Base-by-base conservation (phyloP, 2,888 invertebrate genomes). In the Ochlodes sylvanus region DNA sequence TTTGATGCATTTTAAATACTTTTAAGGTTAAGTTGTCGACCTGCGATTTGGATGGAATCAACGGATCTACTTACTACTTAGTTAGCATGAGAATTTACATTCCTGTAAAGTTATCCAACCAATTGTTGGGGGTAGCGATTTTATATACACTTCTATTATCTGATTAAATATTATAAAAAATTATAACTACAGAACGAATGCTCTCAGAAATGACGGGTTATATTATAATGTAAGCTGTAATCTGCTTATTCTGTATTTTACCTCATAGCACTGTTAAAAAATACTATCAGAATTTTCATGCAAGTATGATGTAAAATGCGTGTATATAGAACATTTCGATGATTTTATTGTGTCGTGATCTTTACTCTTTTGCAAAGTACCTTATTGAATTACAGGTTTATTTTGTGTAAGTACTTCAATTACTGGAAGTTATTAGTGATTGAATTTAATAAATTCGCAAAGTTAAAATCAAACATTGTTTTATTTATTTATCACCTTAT, bases 401-500 rank as follows among this genome's bases (percentile, higher is more conserved):
- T 87, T 87, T 87, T 87, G 77, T 85, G 76, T 87, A 87, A 86
- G 83, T 89, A 90, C 87, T 91, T 90, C 90, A 86, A 89, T 87
- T 88, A 87, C 88, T 89, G 86, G 89, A 89, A 90, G 90, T 89
- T 83, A 74, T 84, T 84, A 86, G 90, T 88, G 88, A 92, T 91
- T 91, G 92, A 93, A 93, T 91, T 92, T 90, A 93, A 92, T 93
- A 92, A 93, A 93, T 92, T 93, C 92, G 84, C 89, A 84, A 88
- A 86, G 83, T 80, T 77, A 74, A 86, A 84, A 82, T 73, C 47
- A 41, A 15, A 73, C 63, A 61, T 80, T 73, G 81, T 90, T 89
- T 91, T 79, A 86, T 87, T 89, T 83, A 69, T 38, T 68, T 71
- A 63, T 19, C 63, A 68, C 63, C 52, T 57, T 69, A 58, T 65